Evolutionary conservation across 2,797 vertebrate species (phyloP).

Genomic region (Pachyuromys duprasi): DNA sequence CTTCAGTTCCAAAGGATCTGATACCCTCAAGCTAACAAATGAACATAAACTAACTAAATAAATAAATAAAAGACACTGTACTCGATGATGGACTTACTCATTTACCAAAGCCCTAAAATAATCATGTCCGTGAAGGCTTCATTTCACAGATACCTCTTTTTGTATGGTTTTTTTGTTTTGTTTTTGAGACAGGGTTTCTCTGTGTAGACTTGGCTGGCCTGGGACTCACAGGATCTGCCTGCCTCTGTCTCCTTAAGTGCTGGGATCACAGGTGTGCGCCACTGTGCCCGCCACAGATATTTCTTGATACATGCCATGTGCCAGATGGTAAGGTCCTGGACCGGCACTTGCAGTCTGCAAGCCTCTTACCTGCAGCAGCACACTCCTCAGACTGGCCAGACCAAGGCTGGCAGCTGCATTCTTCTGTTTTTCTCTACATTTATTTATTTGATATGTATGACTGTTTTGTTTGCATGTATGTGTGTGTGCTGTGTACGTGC

Average conservation of each 20-base stretch:
- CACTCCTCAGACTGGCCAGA: background rate
- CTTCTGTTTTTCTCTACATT: background rate
- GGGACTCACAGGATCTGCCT: too few relatives aligned
- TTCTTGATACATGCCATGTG: conserved; percentile 34
- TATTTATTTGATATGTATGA: background rate
- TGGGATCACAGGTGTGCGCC: too few relatives aligned
- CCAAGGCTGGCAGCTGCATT: background rate
- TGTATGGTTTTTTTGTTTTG: too few relatives aligned
- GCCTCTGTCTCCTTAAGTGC: too few relatives aligned
- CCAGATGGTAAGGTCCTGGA: conserved; percentile 31
- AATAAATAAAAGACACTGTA: conserved; percentile 25
- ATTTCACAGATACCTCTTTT: background rate
- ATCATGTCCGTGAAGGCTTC: conserved; percentile 51
- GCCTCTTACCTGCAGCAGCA: background rate
- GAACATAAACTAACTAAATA: too few relatives aligned
- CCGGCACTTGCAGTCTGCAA: background rate
- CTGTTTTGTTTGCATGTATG: background rate
- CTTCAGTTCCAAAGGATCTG: too few relatives aligned
- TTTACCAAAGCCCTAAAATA: conserved; percentile 25
- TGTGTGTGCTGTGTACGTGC: background rate
- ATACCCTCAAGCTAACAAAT: too few relatives aligned
- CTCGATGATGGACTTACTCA: conserved; percentile 43
- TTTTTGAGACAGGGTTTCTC: too few relatives aligned
- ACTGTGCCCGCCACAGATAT: background rate
- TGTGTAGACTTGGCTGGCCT: too few relatives aligned